Base-by-base conservation (phyloP, 2,888 invertebrate species). In the Thereva unica region DNA sequence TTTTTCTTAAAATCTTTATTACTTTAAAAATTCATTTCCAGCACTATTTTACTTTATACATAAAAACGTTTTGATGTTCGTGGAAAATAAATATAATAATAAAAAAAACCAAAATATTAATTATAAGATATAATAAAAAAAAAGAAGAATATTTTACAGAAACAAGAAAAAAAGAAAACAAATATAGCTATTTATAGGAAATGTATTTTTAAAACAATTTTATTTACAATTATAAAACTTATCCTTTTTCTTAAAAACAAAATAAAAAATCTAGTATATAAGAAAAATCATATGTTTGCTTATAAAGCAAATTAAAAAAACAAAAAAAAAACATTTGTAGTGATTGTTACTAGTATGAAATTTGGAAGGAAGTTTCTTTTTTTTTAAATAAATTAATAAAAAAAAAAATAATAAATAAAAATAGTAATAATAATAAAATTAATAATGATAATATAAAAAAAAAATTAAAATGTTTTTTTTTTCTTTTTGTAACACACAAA, bases 241-340 rank as follows among this genome's bases (percentile, higher is more conserved):
- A 50, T 50, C 12, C 9, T 50, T 41, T 50, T 50, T 35, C 49
- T 61, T 49, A 61, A 5, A 61, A 34, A 41, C 49, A 61, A 23
- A 50, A 50, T 50, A 61, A 34, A 50, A 23, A 23, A 50, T 50
- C 9, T 23, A 40, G 50, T 50, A 49, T 35, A 61, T 61, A 38
- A 61, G 5, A 61, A 34, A 41, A 38, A 61, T 9, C 41, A 50
- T 50, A 61, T 12, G 41, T 61, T 61, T 61, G 61, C 61, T 61
- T 49, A 61, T 50, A 61, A 55, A 50, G 12, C 50, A 40, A 41
- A 34, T 40, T 41, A 50, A 61, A 61, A 38, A 50, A 59, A 49
- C n/a, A 40, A 50, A 61, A 61, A 38, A 50, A 59, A 49, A 23
- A 40, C 49, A 61, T 61, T 61, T 61, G 50, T 50, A 61, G 40